Evolutionary conservation across 2,113 vertebrate species (phyloP).

Genomic region (Anser cygnoides): DNA sequence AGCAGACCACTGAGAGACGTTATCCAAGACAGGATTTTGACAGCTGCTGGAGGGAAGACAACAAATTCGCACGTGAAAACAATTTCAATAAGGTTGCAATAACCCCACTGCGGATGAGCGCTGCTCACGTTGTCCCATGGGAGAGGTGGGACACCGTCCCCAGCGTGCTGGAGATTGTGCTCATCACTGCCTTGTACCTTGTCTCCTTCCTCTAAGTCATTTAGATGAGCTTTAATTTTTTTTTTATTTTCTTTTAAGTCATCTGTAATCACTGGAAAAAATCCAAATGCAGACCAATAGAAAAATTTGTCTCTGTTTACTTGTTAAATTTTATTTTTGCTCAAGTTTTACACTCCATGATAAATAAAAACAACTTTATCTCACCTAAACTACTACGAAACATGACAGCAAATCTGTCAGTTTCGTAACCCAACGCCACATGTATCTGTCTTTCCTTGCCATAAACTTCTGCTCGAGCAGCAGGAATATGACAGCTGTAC

Average conservation of each 20-base stretch:
- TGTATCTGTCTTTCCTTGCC: constrained; percentile 48
- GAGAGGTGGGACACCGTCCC: neutral
- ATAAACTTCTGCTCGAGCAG: constrained; percentile 50
- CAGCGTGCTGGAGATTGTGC: neutral
- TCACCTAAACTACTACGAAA: constrained; percentile 47
- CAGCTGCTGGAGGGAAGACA: constrained; percentile 16
- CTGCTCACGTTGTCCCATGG: rapidly evolving
- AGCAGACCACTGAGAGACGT: neutral
- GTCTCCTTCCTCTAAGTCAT: neutral
- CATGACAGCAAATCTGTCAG: constrained; percentile 61
- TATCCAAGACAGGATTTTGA: neutral
- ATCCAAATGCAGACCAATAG: neutral
- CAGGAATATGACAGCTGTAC: constrained; percentile 61
- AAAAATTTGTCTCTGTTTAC: neutral
- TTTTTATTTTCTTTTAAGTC: neutral
- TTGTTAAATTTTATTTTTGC: neutral
- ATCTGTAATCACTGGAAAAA: neutral
- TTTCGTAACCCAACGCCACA: constrained; percentile 50
- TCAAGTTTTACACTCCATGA: neutral
- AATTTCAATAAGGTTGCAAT: neutral
- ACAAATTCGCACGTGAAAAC: neutral
- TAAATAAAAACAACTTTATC: constrained; percentile 34
- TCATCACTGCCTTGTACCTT: neutral
- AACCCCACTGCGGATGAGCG: neutral
- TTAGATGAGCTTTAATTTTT: neutral